These are phyloP conservation scores for Drepana arcuata DNA, from an alignment of 1,140 invertebrate genomes.

Conservation along the genomic window DNA sequence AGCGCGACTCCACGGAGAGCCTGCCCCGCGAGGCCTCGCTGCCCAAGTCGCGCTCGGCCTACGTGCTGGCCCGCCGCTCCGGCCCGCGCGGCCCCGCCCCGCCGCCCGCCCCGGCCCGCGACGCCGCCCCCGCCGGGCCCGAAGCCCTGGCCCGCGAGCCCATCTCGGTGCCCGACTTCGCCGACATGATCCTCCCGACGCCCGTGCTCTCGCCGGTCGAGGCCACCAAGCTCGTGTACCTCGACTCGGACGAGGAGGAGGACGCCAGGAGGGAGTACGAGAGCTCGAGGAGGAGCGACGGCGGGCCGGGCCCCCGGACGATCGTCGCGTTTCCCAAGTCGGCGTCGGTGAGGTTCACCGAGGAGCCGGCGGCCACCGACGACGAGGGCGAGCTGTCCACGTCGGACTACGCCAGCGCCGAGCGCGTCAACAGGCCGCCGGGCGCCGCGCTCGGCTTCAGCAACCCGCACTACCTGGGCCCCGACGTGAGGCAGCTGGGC, in stretches of 20 bases:
- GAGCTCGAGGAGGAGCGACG: constrained; percentile 8
- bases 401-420: constrained; percentile 84
- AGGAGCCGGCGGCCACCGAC: constrained; percentile 58
- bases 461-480: constrained; percentile 82
- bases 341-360: constrained; percentile 75
- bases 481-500: constrained; percentile 67
- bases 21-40: constrained; percentile 55
- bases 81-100: constrained; percentile 48
- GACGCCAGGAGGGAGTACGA: constrained; percentile 55
- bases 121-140: constrained; percentile 73
- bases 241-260: constrained; percentile 80
- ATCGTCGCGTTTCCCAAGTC: constrained; percentile 77
- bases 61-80: constrained; percentile 72
- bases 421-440: constrained; percentile 74
- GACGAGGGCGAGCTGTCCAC: constrained; percentile 78
- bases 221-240: constrained; percentile 79
- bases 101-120: constrained; percentile 83
- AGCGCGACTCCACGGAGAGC: constrained; percentile 80
- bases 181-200: constrained; percentile 75
- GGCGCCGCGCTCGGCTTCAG: constrained; percentile 77
- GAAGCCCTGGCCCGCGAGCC: constrained; percentile 75
- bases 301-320: constrained; percentile 6
- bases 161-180: constrained; percentile 84
- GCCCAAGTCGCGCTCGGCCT: constrained; percentile 77
- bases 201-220: constrained; percentile 79